phyloP scores from a whole-genome alignment of 2,113 vertebrate species.

The Siniperca knerii region DNA sequence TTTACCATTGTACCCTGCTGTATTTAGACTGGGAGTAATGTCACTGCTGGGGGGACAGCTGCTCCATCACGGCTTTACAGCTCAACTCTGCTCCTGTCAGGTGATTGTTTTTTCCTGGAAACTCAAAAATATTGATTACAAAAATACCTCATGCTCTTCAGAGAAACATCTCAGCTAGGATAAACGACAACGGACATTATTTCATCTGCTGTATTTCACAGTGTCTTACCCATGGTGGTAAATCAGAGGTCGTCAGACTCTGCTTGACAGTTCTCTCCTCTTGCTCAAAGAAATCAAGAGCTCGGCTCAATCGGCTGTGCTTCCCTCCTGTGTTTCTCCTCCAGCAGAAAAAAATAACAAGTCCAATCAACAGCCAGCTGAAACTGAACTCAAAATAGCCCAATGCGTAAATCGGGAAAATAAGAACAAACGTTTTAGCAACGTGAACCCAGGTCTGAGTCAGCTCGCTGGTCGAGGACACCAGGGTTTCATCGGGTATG shows the following conservation, averaged over 20 bases:
- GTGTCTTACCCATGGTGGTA: slow-evolving; percentile 92
- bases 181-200: background rate
- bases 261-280: slow-evolving; percentile 88
- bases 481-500: slow-evolving; percentile 47
- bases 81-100: slow-evolving; percentile 67
- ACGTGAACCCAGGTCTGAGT: slow-evolving; percentile 89
- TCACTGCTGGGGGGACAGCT: slow-evolving; percentile 76
- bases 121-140: slow-evolving; percentile 51
- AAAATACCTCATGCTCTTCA: slow-evolving; percentile 22
- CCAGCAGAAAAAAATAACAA: slow-evolving; percentile 91
- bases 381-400: slow-evolving; percentile 96
- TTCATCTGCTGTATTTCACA: background rate
- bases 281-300: slow-evolving; percentile 90
- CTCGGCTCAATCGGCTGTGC: slow-evolving; percentile 84
- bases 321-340: slow-evolving; percentile 86
- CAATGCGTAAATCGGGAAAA: slow-evolving; percentile 94
- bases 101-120: slow-evolving; percentile 68
- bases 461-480: slow-evolving; percentile 85
- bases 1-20: slow-evolving; percentile 82
- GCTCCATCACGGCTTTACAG: slow-evolving; percentile 74
- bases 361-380: slow-evolving; percentile 94
- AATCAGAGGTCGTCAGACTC: slow-evolving; percentile 86
- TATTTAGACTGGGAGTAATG: slow-evolving; percentile 80
- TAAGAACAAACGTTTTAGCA: slow-evolving; percentile 90
- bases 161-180: background rate